These are phyloP conservation scores for Sus cebifrons DNA, from an alignment of 2,797 vertebrate species.

Conservation along the genomic window DNA sequence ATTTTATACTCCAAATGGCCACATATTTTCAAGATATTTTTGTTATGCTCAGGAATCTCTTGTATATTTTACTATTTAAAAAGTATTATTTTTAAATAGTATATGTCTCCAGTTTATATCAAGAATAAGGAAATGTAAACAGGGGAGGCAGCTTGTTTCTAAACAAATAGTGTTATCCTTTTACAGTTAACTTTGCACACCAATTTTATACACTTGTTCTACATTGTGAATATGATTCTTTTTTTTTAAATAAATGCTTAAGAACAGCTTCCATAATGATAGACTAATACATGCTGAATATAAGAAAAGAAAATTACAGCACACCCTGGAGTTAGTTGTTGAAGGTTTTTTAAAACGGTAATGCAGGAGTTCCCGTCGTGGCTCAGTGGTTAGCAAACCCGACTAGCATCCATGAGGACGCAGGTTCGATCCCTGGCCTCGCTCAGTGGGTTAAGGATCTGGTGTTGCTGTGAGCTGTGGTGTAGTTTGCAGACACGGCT, in stretches of 20 bases:
- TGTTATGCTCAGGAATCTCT: conserved; percentile 90
- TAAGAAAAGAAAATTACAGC: conserved; percentile 29
- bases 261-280: conserved; percentile 69
- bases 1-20: conserved; percentile 91
- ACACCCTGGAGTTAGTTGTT: conserved; percentile 33
- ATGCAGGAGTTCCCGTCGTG: background rate
- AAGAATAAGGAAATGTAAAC: conserved; percentile 79
- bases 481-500: too few species aligned
- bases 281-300: conserved; percentile 65
- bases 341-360: background rate
- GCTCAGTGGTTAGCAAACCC: too few species aligned
- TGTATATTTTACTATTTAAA: conserved; percentile 92
- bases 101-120: conserved; percentile 87
- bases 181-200: conserved; percentile 86
- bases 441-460: too few species aligned
- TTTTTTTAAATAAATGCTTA: conserved; percentile 71
- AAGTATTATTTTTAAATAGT: conserved; percentile 89
- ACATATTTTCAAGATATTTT: conserved; percentile 92
- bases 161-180: conserved; percentile 84
- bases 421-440: too few species aligned
- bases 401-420: too few species aligned
- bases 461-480: too few species aligned
- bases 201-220: conserved; percentile 87
- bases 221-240: conserved; percentile 86
- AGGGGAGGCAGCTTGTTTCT: conserved; percentile 88